phyloP scores from a whole-genome alignment of 92 coral and sea anemone genomes.

The Desmophyllum pertusum region DNA sequence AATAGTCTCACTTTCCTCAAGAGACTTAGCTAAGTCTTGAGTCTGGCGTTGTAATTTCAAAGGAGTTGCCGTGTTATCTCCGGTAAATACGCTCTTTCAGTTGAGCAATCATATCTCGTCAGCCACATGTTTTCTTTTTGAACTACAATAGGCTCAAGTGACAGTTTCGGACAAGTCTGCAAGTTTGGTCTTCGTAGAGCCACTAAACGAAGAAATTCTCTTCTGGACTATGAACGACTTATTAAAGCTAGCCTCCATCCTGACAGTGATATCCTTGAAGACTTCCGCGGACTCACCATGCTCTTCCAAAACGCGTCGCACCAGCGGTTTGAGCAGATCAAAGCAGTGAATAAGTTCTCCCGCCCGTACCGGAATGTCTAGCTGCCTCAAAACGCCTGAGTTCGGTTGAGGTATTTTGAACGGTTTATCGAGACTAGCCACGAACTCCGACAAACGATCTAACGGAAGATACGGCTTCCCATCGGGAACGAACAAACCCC shows the following conservation, averaged over 20 bases:
- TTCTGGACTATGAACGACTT: conserved; percentile 60
- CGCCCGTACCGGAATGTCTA: conserved; percentile 84
- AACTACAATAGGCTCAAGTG: background rate
- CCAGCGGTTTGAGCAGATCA: conserved; percentile 88
- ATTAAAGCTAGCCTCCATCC: conserved; percentile 84
- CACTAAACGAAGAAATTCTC: conserved; percentile 24
- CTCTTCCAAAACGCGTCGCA: conserved; percentile 74
- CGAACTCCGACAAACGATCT: conserved; percentile 74
- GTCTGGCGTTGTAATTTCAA: background rate
- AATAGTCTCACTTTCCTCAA: background rate
- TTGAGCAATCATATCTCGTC: background rate
- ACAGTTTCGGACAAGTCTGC: conserved; percentile 22
- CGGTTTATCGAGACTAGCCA: conserved; percentile 83
- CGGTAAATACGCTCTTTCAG: background rate
- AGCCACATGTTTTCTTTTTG: background rate
- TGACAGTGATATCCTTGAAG: conserved; percentile 77
- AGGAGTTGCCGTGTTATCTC: background rate
- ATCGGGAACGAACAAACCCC: conserved; percentile 85
- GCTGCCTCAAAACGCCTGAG: conserved; percentile 57
- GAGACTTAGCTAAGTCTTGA: background rate
- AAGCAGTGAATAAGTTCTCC: conserved; percentile 93
- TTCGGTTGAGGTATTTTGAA: conserved; percentile 75
- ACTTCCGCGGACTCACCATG: conserved; percentile 92
- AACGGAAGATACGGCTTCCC: conserved; percentile 91
- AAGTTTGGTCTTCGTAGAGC: conserved; percentile 40